Evolutionary conservation across 2,113 vertebrate species (phyloP).

Genomic region (Melanocharis versteri): DNA sequence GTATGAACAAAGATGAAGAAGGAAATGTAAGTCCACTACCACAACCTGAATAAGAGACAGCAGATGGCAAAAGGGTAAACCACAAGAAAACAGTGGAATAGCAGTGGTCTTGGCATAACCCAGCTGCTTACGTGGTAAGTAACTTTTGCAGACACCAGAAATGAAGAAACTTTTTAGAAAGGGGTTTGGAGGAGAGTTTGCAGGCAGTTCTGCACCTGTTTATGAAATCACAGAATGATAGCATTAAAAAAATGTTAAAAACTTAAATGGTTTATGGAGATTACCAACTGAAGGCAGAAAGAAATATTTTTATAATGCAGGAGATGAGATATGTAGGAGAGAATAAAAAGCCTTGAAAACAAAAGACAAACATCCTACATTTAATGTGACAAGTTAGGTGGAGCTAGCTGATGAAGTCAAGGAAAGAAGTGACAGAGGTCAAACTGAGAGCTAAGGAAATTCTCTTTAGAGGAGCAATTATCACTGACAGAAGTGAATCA

Average conservation of each 20-base stretch:
- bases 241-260: not conserved
- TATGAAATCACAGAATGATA: not conserved
- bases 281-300: not conserved
- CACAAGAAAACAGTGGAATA: not conserved
- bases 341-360: not conserved
- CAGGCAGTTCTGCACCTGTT: not conserved
- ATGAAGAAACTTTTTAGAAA: not conserved
- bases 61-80: not conserved
- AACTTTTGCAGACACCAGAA: not conserved
- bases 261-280: not conserved
- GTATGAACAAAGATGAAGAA: not conserved
- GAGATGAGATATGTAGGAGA: not conserved
- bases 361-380: not conserved
- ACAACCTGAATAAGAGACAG: not conserved
- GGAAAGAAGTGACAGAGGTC: not conserved
- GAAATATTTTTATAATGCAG: not conserved
- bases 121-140: not conserved
- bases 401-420: not conserved
- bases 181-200: not conserved
- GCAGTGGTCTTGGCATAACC: not conserved
- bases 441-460: not conserved
- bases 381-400: not conserved
- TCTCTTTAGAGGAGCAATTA: not conserved
- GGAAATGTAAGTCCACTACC: not conserved
- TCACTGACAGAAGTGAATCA: not conserved